phyloP scores from a whole-genome alignment of 2,113 vertebrate species.

The Forbesichthys agassizii region DNA sequence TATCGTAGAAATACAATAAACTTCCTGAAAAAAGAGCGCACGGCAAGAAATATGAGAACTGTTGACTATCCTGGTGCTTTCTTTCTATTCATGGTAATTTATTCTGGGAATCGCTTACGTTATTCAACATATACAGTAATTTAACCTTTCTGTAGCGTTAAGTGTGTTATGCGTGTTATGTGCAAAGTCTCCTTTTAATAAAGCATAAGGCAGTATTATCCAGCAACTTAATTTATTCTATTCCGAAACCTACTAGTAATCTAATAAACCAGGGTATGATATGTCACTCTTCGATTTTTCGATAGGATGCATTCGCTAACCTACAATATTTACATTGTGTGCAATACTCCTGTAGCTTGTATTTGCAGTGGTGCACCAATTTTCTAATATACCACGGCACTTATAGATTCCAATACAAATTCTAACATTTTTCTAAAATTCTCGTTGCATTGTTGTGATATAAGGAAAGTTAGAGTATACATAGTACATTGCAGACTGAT shows the following conservation, averaged over 20 bases:
- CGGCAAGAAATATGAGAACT: background rate
- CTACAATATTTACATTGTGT: background rate
- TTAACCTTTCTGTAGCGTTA: background rate
- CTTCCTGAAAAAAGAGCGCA: background rate
- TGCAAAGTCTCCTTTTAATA: constrained; percentile 8
- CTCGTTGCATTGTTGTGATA: too few relatives aligned
- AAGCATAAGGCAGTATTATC: constrained; percentile 8
- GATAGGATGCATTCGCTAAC: background rate
- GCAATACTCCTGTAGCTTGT: background rate
- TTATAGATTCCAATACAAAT: too few relatives aligned
- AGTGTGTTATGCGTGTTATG: background rate
- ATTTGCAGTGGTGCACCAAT: too few relatives aligned
- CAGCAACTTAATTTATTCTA: constrained; percentile 6
- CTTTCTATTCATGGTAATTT: background rate
- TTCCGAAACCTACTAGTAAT: constrained; percentile 41
- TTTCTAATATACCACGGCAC: too few relatives aligned
- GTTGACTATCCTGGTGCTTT: background rate
- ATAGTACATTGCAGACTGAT: too few relatives aligned
- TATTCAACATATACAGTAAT: background rate
- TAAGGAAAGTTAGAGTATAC: too few relatives aligned
- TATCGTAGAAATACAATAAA: constrained; percentile 1
- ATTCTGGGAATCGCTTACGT: background rate
- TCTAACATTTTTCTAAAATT: too few relatives aligned
- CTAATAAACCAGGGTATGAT: constrained; percentile 47
- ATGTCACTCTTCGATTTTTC: constrained; percentile 9